phyloP scores from a whole-genome alignment of 2,113 vertebrate species.

The Myxocyprinus asiaticus region DNA sequence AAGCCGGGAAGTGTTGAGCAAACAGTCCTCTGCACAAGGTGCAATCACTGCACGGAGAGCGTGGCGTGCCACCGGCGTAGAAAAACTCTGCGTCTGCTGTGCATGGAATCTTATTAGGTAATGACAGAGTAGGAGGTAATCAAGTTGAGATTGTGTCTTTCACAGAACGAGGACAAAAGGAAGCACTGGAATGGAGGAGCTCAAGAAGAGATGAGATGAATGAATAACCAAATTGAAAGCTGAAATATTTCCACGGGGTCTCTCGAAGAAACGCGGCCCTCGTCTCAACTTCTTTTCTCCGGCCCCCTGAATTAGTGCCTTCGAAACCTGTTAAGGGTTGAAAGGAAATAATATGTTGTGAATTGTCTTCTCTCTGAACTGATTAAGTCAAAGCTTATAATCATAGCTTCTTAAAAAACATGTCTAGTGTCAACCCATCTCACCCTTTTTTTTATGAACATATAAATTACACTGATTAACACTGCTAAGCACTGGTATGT shows the following conservation, averaged over 20 bases:
- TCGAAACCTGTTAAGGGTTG: constrained; percentile 59
- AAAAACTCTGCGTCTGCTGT: constrained; percentile 53
- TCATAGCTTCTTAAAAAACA: constrained; percentile 65
- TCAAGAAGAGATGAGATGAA: constrained; percentile 52
- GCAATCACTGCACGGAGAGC: constrained; percentile 61
- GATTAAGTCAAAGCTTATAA: constrained; percentile 65
- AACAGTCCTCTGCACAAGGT: constrained; percentile 67
- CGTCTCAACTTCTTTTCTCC: constrained; percentile 51
- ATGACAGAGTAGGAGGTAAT: constrained; percentile 69
- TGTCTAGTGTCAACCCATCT: constrained; percentile 61
- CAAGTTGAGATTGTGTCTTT: constrained; percentile 68
- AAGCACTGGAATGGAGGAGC: constrained; percentile 61
- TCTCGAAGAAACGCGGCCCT: constrained; percentile 42
- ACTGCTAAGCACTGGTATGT: constrained; percentile 64
- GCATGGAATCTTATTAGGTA: constrained; percentile 66
- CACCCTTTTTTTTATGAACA: constrained; percentile 61
- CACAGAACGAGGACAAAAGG: constrained; percentile 64
- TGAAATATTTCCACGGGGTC: constrained; percentile 37
- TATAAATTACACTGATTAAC: constrained; percentile 75
- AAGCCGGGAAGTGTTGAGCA: constrained; percentile 65
- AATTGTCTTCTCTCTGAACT: constrained; percentile 64
- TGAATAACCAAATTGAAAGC: constrained; percentile 51
- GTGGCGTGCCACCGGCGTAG: constrained; percentile 40
- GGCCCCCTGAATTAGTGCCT: constrained; percentile 61
- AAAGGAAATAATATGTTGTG: constrained; percentile 65